phyloP scores from a whole-genome alignment of 2,113 vertebrate genomes.

The Danionella cerebrum region DNA sequence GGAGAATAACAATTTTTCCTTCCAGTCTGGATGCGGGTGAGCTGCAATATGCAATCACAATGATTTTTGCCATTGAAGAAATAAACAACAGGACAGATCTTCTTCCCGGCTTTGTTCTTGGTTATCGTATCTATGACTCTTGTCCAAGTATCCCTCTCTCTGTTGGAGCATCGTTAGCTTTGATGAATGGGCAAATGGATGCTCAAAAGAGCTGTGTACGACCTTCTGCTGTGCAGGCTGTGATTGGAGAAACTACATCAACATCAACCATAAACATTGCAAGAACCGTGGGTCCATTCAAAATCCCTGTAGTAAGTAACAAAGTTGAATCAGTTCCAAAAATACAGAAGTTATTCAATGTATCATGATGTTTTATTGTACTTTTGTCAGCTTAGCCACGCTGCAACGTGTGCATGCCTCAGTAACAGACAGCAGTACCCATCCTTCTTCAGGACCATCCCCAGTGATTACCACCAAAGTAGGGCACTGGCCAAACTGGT shows the following conservation, averaged over 20 bases:
- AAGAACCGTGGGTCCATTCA: constrained; percentile 61
- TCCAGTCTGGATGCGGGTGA: constrained; percentile 60
- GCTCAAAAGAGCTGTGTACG: constrained; percentile 40
- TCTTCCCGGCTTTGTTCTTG: constrained; percentile 56
- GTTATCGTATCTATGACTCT: constrained; percentile 66
- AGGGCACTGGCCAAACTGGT: constrained; percentile 64
- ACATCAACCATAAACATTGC: constrained; percentile 67
- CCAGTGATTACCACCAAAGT: constrained; percentile 66
- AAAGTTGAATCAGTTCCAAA: no score
- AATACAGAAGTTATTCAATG: no score
- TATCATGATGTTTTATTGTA: no score
- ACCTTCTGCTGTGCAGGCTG: constrained; percentile 53
- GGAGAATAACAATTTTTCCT: neutral
- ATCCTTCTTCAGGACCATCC: constrained; percentile 69
- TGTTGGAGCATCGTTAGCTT: constrained; percentile 57
- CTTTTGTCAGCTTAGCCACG: constrained; percentile 65
- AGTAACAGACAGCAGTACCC: constrained; percentile 65
- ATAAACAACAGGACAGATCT: constrained; percentile 66
- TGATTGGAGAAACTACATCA: constrained; percentile 67
- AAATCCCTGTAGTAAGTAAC: constrained; percentile 66
- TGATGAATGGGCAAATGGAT: constrained; percentile 56
- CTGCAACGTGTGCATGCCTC: constrained; percentile 68
- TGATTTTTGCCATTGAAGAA: constrained; percentile 68
- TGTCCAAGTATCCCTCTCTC: constrained; percentile 64
- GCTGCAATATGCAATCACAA: constrained; percentile 62